These are phyloP conservation scores for Agrypnus murinus DNA, from an alignment of 2,888 invertebrate genomes.

Conservation along the genomic window DNA sequence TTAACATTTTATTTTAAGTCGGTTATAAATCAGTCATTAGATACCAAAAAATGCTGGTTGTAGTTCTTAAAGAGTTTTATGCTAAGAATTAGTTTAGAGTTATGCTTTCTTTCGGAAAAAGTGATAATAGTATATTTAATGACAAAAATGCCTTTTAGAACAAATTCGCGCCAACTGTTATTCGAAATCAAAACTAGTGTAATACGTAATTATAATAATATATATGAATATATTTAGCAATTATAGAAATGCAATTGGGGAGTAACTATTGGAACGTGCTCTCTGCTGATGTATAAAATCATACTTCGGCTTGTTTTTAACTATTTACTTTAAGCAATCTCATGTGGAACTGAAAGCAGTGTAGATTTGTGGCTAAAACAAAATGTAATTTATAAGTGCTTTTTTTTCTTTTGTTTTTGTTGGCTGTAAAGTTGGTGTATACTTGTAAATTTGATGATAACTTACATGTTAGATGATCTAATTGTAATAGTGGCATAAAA, in stretches of 20 bases:
- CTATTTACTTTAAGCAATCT: not conserved
- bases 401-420: not conserved
- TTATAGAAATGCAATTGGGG: not conserved
- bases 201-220: slow-evolving; percentile 35
- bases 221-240: slow-evolving; percentile 12
- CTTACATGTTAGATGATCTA: too few species aligned
- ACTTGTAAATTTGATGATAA: not conserved
- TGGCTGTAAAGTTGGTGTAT: not conserved
- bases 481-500: too few species aligned
- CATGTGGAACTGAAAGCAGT: not conserved
- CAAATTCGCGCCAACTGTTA: slow-evolving; percentile 25
- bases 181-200: slow-evolving; percentile 24
- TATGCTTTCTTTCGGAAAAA: slow-evolving; percentile 32
- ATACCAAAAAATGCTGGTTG: slow-evolving; percentile 43
- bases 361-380: not conserved
- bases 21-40: slow-evolving; percentile 27
- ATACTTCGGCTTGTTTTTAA: slow-evolving; percentile 13
- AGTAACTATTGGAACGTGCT: slow-evolving; percentile 22
- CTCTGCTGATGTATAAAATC: slow-evolving; percentile 25
- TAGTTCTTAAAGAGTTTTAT: slow-evolving; percentile 37
- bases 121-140: slow-evolving; percentile 38
- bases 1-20: not conserved
- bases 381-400: not conserved
- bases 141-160: slow-evolving; percentile 32
- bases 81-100: slow-evolving; percentile 22